phyloP scores from a whole-genome alignment of 2,888 invertebrate genomes.

The Ceraclea dissimilis region DNA sequence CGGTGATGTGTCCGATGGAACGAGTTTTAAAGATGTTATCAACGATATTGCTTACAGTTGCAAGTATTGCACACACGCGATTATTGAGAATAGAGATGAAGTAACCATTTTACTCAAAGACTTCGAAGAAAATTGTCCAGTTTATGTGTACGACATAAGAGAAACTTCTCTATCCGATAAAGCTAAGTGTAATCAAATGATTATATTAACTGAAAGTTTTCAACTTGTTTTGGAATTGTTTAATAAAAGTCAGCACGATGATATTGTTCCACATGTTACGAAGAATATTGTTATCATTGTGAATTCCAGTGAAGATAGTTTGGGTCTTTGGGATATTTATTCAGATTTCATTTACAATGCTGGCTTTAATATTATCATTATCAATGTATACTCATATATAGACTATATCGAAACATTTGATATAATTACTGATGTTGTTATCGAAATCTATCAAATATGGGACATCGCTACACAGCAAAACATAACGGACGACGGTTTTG shows the following conservation, averaged over 20 bases:
- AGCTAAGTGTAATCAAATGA: not conserved
- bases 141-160: conserved; percentile 5
- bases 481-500: no score
- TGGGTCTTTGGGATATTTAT: not conserved
- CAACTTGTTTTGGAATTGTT: not conserved
- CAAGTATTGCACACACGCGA: not conserved
- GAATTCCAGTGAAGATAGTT: not conserved
- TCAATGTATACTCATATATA: not conserved
- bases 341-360: not conserved
- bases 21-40: no score
- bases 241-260: not conserved
- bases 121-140: conserved; percentile 8
- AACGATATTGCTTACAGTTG: not conserved
- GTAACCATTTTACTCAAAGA: not conserved
- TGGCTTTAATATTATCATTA: not conserved
- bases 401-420: no score
- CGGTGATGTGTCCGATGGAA: no score
- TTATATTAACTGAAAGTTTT: not conserved
- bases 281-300: not conserved
- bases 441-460: no score
- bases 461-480: no score
- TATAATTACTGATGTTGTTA: no score
- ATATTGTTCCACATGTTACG: not conserved
- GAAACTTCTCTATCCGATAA: conserved; percentile 2
- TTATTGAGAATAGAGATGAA: not conserved